phyloP scores from a whole-genome alignment of 2,888 invertebrate species.

The Celastrina argiolus region DNA sequence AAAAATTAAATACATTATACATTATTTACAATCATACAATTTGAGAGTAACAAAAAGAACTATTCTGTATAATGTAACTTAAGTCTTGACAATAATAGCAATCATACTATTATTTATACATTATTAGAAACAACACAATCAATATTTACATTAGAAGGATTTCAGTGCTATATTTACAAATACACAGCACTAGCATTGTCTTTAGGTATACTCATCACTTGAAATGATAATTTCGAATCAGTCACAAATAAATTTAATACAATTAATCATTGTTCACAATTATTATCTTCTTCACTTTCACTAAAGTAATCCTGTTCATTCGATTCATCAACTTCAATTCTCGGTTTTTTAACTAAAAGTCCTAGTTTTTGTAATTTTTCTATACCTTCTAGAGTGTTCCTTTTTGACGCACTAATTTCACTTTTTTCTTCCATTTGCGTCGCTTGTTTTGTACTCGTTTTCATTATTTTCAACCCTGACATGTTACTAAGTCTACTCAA shows the following conservation, averaged over 20 bases:
- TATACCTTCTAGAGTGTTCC: constrained; percentile 61
- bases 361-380: constrained; percentile 67
- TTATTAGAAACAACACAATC: background rate
- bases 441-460: constrained; percentile 54
- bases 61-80: background rate
- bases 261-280: constrained; percentile 30
- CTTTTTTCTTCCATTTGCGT: constrained; percentile 51
- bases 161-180: constrained; percentile 24
- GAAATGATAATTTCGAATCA: background rate
- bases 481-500: constrained; percentile 52
- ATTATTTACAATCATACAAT: background rate
- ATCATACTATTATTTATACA: background rate
- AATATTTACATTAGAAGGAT: background rate
- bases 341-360: constrained; percentile 64
- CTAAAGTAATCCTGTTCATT: constrained; percentile 45
- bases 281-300: constrained; percentile 44
- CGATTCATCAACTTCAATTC: constrained; percentile 48
- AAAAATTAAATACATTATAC: background rate
- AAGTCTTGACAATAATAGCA: background rate
- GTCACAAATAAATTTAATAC: background rate
- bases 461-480: constrained; percentile 56
- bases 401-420: constrained; percentile 50
- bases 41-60: background rate
- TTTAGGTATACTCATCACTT: constrained; percentile 13
- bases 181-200: constrained; percentile 9